Evolutionary conservation across 1,140 invertebrate genomes (phyloP).

Genomic region (Oedothorax gibbosus): DNA sequence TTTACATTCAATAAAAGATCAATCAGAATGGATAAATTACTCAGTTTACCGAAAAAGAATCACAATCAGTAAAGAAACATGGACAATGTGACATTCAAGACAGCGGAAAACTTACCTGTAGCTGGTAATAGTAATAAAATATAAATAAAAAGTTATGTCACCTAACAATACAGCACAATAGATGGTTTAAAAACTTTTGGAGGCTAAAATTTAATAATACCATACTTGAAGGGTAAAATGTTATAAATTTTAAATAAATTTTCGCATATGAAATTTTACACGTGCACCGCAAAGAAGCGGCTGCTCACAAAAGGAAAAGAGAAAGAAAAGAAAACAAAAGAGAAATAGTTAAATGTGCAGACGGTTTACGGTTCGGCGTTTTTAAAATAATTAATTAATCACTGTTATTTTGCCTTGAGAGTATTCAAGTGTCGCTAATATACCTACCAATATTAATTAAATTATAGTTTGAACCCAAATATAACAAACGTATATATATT

Average conservation of each 20-base stretch:
- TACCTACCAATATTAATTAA: too few species aligned
- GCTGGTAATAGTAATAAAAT: not conserved
- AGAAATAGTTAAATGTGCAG: not conserved
- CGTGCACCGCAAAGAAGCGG: conserved; percentile 32
- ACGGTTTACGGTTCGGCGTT: conserved; percentile 35
- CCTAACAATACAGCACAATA: not conserved
- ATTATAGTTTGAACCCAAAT: too few species aligned
- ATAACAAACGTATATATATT: too few species aligned
- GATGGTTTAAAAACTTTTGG: not conserved
- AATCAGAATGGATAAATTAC: too few species aligned
- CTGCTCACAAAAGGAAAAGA: not conserved
- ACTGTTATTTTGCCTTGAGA: not conserved
- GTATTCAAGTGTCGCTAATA: conserved; percentile 5
- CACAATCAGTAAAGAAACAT: not conserved
- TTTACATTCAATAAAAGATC: too few species aligned
- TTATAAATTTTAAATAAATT: conserved; percentile 12
- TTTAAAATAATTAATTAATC: not conserved
- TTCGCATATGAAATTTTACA: conserved; percentile 19
- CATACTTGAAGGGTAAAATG: conserved; percentile 2
- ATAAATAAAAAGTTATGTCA: not conserved
- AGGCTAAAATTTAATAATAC: not conserved
- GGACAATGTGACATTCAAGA: not conserved
- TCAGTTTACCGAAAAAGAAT: not conserved
- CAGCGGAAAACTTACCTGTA: not conserved
- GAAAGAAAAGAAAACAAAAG: not conserved